Evolutionary conservation across 2,797 vertebrate species (phyloP).

Genomic region (Cyprinella venusta): DNA sequence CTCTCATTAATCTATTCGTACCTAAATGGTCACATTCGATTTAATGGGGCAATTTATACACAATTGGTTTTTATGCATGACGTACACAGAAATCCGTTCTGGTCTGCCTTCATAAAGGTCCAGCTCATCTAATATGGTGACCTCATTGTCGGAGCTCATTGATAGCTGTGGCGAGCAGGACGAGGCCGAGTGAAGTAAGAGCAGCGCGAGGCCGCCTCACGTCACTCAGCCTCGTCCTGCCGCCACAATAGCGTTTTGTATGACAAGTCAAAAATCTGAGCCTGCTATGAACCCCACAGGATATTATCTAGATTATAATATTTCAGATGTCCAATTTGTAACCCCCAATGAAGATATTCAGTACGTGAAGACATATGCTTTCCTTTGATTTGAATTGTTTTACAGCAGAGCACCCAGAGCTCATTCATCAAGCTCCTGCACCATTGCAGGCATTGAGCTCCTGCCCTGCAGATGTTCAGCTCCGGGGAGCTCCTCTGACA

Average conservation of each 20-base stretch:
- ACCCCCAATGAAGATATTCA: slow-evolving; percentile 18
- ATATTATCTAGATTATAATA: neutral
- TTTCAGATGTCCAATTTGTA: neutral
- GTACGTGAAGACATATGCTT: slow-evolving; percentile 49
- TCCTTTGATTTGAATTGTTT: slow-evolving; percentile 46
- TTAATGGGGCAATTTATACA: neutral
- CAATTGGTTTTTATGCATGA: neutral
- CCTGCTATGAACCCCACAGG: neutral
- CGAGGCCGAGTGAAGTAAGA: too few species aligned
- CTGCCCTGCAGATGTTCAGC: slow-evolving; percentile 19
- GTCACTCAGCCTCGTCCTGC: too few species aligned
- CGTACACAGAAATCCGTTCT: neutral
- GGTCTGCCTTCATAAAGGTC: too few species aligned
- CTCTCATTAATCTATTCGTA: neutral
- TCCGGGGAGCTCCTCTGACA: slow-evolving; percentile 49
- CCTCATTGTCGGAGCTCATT: neutral
- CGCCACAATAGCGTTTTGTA: neutral
- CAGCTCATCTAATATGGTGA: neutral
- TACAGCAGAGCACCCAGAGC: slow-evolving; percentile 48
- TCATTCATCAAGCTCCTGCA: slow-evolving; percentile 52
- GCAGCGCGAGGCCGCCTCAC: too few species aligned
- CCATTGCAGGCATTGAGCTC: slow-evolving; percentile 19
- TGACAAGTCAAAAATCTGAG: neutral
- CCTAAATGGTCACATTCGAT: neutral
- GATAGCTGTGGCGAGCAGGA: neutral